These are phyloP conservation scores for Orius insidiosus DNA, from an alignment of 1,140 invertebrate genomes.

Conservation along the genomic window DNA sequence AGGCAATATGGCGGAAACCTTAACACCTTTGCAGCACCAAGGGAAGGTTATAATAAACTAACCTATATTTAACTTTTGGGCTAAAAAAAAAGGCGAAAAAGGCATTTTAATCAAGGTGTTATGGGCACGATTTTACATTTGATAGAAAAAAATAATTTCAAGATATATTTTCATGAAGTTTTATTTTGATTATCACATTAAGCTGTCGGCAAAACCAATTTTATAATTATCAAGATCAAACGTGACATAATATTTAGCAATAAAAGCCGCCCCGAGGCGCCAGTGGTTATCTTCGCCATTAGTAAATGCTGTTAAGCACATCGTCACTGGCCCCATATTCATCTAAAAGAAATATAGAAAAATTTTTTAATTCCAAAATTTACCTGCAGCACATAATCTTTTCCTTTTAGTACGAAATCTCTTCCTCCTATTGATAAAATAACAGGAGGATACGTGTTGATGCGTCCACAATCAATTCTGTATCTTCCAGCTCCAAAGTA, in stretches of 20 bases:
- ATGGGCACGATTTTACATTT: too few species aligned
- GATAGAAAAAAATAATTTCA: too few species aligned
- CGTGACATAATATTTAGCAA: constrained; percentile 1
- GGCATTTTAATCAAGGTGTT: too few species aligned
- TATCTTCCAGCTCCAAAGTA: constrained; percentile 2
- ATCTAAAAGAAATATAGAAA: constrained; percentile 4
- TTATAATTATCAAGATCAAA: constrained; percentile 1
- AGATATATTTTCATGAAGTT: too few species aligned
- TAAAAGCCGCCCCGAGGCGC: constrained; percentile 2
- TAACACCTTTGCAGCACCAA: too few species aligned
- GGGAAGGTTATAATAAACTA: too few species aligned
- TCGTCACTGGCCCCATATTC: background rate
- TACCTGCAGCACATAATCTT: constrained; percentile 4
- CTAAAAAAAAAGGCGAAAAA: too few species aligned
- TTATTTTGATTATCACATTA: too few species aligned
- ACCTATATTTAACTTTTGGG: too few species aligned
- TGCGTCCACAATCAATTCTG: constrained; percentile 3
- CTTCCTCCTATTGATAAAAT: background rate
- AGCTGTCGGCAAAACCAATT: constrained; percentile 5
- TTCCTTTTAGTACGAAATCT: background rate
- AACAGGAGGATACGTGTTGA: background rate
- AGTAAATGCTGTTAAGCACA: constrained; percentile 6
- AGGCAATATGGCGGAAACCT: too few species aligned
- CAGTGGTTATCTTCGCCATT: background rate
- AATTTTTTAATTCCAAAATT: background rate